These are phyloP conservation scores for Bombus difficillimus DNA, from an alignment of 1,140 invertebrate genomes.

Conservation along the genomic window DNA sequence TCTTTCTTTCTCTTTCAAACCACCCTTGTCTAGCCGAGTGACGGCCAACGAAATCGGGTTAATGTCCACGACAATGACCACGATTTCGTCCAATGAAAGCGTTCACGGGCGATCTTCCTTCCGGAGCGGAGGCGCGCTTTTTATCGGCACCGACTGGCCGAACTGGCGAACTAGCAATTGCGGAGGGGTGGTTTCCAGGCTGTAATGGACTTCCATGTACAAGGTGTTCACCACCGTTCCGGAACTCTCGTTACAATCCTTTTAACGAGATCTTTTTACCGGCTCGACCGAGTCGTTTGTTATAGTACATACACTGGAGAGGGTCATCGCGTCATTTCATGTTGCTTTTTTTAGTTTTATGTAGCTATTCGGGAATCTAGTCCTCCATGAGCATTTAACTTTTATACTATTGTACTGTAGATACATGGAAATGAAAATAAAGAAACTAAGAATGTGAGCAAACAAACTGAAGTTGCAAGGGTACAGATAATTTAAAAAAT, in stretches of 20 bases:
- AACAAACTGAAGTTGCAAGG: too few species aligned
- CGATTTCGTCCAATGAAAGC: constrained; percentile 48
- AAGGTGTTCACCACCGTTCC: constrained; percentile 19
- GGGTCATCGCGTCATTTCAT: neutral
- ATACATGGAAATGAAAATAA: neutral
- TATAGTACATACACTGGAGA: constrained; percentile 7
- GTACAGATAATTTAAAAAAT: neutral
- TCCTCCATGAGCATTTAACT: neutral
- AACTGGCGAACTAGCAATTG: constrained; percentile 6
- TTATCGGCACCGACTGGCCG: constrained; percentile 7
- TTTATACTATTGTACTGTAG: neutral
- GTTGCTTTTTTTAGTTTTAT: neutral
- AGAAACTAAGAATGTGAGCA: too few species aligned
- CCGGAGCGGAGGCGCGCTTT: constrained; percentile 14
- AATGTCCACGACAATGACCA: constrained; percentile 54
- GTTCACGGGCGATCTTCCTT: constrained; percentile 31
- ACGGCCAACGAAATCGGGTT: constrained; percentile 45
- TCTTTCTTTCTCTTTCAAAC: neutral
- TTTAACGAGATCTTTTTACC: constrained; percentile 41
- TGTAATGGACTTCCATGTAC: constrained; percentile 6
- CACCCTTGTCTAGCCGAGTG: neutral
- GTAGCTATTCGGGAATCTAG: neutral
- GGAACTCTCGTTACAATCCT: constrained; percentile 39
- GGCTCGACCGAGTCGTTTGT: neutral
- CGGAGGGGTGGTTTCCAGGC: neutral